Percentiles rank a stretch among this genome's conserved stretches.
Conservation (phyloP, 2,113 vertebrate species). For the Ptychochromis oligacanthus region DNA sequence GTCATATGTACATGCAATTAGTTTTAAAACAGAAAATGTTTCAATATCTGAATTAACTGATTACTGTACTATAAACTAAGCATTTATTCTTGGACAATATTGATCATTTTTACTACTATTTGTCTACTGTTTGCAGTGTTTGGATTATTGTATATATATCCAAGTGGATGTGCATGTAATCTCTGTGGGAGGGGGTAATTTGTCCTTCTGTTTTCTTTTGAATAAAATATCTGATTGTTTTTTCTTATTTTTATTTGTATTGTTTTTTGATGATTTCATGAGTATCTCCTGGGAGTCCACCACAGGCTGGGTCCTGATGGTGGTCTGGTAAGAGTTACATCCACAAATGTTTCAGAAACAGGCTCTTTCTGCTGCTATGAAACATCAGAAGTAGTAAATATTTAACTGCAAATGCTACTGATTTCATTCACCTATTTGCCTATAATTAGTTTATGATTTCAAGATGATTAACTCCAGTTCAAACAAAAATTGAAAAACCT, state of each 20-base stretch:
- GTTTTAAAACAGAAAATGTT: not conserved
- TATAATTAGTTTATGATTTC: not conserved
- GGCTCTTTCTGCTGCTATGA: not conserved
- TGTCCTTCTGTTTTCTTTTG: not conserved
- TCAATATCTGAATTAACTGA: not conserved
- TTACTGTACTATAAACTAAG: not conserved
- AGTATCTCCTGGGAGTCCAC: not conserved
- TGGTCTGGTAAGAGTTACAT: not conserved
- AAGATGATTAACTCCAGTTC: not conserved
- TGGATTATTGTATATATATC: not conserved
- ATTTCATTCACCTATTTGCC: not conserved
- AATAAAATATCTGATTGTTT: not conserved
- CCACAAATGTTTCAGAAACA: not conserved
- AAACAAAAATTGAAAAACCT: not conserved
- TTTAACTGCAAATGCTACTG: not conserved
- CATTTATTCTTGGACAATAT: not conserved
- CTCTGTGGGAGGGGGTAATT: no score
- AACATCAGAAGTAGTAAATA: not conserved
- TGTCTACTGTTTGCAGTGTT: not conserved
- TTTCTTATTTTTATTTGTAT: accelerated
- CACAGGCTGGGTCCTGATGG: not conserved
- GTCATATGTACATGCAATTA: not conserved
- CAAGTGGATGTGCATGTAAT: no score
- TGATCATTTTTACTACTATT: not conserved
- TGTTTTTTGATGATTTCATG: not conserved